phyloP scores from a whole-genome alignment of 1,140 invertebrate genomes.

The Drosophila nikananu region DNA sequence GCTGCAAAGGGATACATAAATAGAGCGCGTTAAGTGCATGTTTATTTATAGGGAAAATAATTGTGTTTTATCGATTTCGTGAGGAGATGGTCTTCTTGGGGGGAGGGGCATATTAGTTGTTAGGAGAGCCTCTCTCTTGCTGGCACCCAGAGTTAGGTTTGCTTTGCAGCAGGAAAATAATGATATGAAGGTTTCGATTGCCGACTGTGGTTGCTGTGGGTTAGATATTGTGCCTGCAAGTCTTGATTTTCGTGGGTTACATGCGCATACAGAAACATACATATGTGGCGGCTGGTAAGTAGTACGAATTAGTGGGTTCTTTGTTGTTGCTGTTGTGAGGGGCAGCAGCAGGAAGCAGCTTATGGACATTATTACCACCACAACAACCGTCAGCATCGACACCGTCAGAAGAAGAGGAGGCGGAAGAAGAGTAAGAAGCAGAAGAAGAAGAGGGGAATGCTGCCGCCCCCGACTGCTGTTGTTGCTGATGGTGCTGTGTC shows the following conservation, averaged over 20 bases:
- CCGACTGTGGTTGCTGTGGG: constrained; percentile 43
- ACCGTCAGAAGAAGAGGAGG: constrained; percentile 35
- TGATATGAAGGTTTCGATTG: constrained; percentile 39
- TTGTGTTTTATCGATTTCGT: constrained; percentile 46
- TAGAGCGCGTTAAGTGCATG: constrained; percentile 10
- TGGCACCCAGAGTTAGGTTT: constrained; percentile 15
- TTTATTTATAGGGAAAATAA: constrained; percentile 22
- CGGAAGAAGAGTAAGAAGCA: constrained; percentile 43
- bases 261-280: constrained; percentile 48
- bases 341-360: constrained; percentile 33
- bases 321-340: constrained; percentile 27
- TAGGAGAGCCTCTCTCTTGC: constrained; percentile 8
- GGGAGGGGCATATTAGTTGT: constrained; percentile 18
- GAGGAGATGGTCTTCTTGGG: constrained; percentile 1
- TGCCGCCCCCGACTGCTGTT: constrained; percentile 10
- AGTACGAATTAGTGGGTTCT: constrained; percentile 28
- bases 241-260: constrained; percentile 26
- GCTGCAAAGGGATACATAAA: constrained; percentile 46
- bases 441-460: constrained; percentile 26
- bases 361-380: constrained; percentile 66
- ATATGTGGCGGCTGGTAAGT: constrained; percentile 19
- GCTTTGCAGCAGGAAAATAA: constrained; percentile 19
- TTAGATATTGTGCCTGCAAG: constrained; percentile 23
- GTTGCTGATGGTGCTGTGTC: constrained; percentile 18
- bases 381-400: constrained; percentile 61